Conservation (phyloP, 2,797 vertebrate species). For the Heteromormyrus szaboi region DNA sequence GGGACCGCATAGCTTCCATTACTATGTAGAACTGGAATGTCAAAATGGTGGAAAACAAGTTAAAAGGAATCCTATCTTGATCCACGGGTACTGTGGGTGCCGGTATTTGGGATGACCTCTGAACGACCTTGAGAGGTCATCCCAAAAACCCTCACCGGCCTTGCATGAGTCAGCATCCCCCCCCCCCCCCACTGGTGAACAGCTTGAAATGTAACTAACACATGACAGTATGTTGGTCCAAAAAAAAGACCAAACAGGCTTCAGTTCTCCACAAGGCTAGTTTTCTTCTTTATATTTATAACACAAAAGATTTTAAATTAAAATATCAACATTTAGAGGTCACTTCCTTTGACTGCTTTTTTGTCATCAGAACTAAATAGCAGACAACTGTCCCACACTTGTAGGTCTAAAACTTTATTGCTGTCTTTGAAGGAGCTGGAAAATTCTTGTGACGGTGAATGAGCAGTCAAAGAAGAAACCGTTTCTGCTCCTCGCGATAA, state of each 20-base stretch:
- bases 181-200: neutral
- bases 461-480: neutral
- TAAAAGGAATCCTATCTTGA: neutral
- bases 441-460: neutral
- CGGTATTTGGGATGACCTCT: neutral
- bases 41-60: neutral
- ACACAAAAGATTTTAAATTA: neutral
- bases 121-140: neutral
- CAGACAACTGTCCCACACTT: neutral
- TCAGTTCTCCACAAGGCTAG: neutral
- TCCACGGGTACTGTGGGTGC: neutral
- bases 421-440: neutral
- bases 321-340: neutral
- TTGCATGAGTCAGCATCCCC: neutral
- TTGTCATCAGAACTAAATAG: neutral
- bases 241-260: neutral
- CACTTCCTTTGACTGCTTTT: neutral
- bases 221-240: neutral
- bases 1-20: neutral
- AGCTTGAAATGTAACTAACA: neutral
- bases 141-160: neutral
- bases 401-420: neutral
- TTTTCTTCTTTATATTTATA: neutral
- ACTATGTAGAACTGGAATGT: neutral
- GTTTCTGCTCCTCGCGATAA: neutral